phyloP scores from a whole-genome alignment of 2,888 invertebrate genomes.

The Lucinisca nassula region DNA sequence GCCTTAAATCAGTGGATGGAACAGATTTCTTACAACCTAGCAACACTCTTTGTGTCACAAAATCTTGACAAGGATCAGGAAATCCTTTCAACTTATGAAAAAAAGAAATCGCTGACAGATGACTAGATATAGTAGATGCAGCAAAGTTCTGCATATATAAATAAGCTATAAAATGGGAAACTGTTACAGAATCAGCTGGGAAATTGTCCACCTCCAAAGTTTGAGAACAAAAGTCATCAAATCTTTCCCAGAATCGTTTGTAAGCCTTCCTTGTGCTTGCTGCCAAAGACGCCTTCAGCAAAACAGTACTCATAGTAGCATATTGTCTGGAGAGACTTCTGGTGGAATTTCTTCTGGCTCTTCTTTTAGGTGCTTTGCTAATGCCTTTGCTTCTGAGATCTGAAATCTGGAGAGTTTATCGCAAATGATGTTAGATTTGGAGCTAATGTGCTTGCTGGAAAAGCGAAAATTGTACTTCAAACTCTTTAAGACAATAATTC shows the following conservation, averaged over 20 bases:
- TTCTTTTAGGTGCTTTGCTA: constrained; percentile 29
- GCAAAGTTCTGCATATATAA: neutral
- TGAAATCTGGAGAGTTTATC: constrained; percentile 48
- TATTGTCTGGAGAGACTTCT: constrained; percentile 1
- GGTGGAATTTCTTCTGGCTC: constrained; percentile 30
- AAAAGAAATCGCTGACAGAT: constrained; percentile 3
- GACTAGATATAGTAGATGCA: constrained; percentile 6
- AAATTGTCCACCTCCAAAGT: neutral
- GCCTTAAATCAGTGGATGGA: neutral
- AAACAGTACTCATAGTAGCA: neutral
- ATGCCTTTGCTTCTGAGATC: constrained; percentile 10
- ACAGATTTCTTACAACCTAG: constrained; percentile 23
- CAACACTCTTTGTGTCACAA: neutral
- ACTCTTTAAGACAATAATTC: constrained; percentile 37
- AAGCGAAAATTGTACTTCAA: constrained; percentile 44
- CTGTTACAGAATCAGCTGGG: neutral
- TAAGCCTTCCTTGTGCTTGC: neutral
- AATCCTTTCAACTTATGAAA: neutral
- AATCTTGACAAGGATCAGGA: neutral
- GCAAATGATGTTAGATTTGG: constrained; percentile 29
- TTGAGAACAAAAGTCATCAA: neutral
- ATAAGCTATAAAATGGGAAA: neutral
- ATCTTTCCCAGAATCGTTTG: neutral
- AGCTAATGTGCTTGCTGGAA: constrained; percentile 17
- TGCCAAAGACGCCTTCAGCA: constrained; percentile 5